phyloP scores from a whole-genome alignment of 2,113 vertebrate species.

The Lampris incognitus region DNA sequence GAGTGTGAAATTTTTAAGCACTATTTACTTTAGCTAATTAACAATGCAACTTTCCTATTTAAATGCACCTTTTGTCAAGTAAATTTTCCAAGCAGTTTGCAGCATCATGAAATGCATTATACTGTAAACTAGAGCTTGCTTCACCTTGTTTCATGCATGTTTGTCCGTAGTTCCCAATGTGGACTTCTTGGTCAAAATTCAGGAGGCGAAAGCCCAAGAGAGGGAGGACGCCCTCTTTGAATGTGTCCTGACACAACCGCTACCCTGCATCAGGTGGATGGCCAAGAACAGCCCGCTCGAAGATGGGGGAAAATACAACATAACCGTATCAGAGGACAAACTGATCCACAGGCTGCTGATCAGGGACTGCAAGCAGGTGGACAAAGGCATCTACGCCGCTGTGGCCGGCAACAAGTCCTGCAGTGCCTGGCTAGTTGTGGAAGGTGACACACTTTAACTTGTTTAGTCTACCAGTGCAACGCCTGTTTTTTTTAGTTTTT shows the following conservation, averaged over 20 bases:
- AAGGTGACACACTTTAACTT: conserved; percentile 76
- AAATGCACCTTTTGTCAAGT: too few relatives aligned
- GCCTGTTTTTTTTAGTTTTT: too few relatives aligned
- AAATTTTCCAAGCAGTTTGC: too few relatives aligned
- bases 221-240: conserved; percentile 79
- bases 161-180: conserved; percentile 78
- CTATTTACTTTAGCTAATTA: too few relatives aligned
- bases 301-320: conserved; percentile 78
- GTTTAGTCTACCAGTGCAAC: too few relatives aligned
- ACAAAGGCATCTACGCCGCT: conserved; percentile 86
- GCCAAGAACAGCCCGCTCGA: conserved; percentile 76
- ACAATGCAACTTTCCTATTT: too few relatives aligned
- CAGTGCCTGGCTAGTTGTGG: conserved; percentile 87
- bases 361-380: conserved; percentile 71
- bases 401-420: conserved; percentile 79
- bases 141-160: not conserved
- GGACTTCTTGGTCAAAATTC: conserved; percentile 79
- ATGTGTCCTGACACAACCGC: conserved; percentile 81
- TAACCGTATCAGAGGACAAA: conserved; percentile 79
- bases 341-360: conserved; percentile 85
- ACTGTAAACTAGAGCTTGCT: too few relatives aligned
- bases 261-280: conserved; percentile 80
- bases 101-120: too few relatives aligned
- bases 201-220: conserved; percentile 78
- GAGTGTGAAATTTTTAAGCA: too few relatives aligned